A percentile compares a stretch with the other conserved stretches of the same genome.
Conservation (phyloP, 2,797 vertebrate species). For the Gymnoscopelus microlampas region DNA sequence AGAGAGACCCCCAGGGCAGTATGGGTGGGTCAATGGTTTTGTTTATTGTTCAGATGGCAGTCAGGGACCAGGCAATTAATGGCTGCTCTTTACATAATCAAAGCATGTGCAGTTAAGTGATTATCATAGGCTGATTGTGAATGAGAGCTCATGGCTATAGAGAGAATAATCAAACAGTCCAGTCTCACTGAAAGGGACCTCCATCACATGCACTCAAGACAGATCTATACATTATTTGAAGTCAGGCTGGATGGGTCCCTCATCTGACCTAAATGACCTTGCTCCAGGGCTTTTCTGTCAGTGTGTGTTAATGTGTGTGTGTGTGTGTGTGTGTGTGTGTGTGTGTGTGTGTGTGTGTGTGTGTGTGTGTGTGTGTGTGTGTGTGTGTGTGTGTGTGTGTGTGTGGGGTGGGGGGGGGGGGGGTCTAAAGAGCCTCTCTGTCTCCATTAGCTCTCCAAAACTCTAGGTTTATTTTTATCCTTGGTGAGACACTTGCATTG, state of each 20-base stretch:
- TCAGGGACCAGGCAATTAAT: slow-evolving; percentile 14
- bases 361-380: too few species aligned
- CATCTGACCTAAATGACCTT: slow-evolving; percentile 55
- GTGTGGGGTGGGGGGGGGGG: neutral
- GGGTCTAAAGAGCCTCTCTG: slow-evolving; percentile 20
- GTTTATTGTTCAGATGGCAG: slow-evolving; percentile 17
- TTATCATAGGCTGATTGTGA: slow-evolving; percentile 28
- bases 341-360: too few species aligned
- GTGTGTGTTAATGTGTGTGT: neutral
- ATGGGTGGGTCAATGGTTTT: slow-evolving; percentile 30
- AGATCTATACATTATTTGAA: slow-evolving; percentile 32
- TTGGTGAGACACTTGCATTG: slow-evolving; percentile 23
- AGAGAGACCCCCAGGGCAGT: neutral
- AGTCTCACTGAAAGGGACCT: slow-evolving; percentile 14
- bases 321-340: too few species aligned
- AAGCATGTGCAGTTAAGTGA: slow-evolving; percentile 41
- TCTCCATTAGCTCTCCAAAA: slow-evolving; percentile 25
- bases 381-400: too few species aligned
- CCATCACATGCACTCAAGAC: slow-evolving; percentile 28
- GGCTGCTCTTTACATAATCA: slow-evolving; percentile 48
- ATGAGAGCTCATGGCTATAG: slow-evolving; percentile 23
- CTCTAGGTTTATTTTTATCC: slow-evolving; percentile 29
- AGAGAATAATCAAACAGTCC: slow-evolving; percentile 31
- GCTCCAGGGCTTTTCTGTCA: slow-evolving; percentile 48
- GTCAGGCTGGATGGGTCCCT: slow-evolving; percentile 28